Percentiles rank a stretch among this genome's conserved stretches.
These are phyloP conservation scores for Drosophila grimshawi DNA, from an alignment of 1,140 invertebrate species.

Conservation along the genomic window DNA sequence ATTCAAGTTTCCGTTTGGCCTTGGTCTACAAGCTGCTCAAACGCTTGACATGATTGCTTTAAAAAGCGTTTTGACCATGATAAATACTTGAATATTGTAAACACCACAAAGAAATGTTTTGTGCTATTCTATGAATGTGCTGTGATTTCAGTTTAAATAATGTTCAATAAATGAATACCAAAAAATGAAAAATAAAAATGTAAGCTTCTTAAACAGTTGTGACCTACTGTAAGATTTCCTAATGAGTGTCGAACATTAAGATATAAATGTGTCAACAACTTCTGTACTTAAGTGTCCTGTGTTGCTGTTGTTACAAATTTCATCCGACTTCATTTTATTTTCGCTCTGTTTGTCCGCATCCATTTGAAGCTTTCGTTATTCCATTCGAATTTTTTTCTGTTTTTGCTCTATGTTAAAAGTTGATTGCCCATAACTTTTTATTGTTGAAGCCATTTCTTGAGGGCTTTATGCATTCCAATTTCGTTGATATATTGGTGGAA, in stretches of 20 bases:
- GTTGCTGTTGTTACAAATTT: not conserved
- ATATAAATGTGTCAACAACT: not conserved
- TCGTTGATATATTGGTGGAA: conserved; percentile 3
- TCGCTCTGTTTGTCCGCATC: no score
- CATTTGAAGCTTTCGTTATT: not conserved
- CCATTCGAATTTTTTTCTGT: no score
- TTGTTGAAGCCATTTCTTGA: not conserved
- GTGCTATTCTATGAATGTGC: not conserved
- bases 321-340: no score
- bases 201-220: no score
- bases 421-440: not conserved
- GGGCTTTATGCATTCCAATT: not conserved
- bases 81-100: not conserved
- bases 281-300: not conserved
- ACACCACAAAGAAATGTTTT: no score
- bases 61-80: conserved; percentile 17
- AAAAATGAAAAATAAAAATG: not conserved
- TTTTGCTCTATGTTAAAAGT: no score
- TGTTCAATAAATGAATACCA: not conserved
- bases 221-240: no score
- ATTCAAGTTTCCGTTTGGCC: conserved; percentile 14
- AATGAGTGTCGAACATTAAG: not conserved
- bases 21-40: conserved; percentile 8
- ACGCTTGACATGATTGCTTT: conserved; percentile 16
- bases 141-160: not conserved